These are phyloP conservation scores for Drosophila picticornis DNA, from an alignment of 2,888 invertebrate species.

Conservation along the genomic window DNA sequence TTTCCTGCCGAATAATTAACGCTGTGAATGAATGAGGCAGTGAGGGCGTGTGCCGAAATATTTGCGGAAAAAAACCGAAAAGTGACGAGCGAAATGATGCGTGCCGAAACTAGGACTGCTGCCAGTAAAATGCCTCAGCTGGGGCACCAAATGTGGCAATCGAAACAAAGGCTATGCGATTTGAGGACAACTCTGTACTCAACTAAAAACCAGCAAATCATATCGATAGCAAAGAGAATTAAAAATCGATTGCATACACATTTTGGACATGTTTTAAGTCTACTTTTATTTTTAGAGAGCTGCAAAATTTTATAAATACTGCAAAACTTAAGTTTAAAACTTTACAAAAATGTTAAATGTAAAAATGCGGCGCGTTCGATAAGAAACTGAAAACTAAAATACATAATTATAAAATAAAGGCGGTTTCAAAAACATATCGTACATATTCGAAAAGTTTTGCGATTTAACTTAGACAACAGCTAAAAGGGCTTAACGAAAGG, in stretches of 20 bases:
- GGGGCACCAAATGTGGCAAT: constrained; percentile 19
- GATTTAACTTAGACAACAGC: constrained; percentile 34
- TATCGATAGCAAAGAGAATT: background rate
- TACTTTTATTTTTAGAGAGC: constrained; percentile 48
- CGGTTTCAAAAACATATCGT: constrained; percentile 27
- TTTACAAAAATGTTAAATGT: constrained; percentile 59
- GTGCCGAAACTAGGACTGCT: constrained; percentile 56
- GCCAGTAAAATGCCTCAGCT: constrained; percentile 39
- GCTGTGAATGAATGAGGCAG: constrained; percentile 39
- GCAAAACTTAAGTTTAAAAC: constrained; percentile 50
- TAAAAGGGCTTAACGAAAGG: constrained; percentile 52
- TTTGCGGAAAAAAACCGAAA: constrained; percentile 59
- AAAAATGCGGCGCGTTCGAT: constrained; percentile 58
- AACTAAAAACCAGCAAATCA: background rate
- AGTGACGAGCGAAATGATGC: constrained; percentile 57
- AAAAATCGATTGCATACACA: background rate
- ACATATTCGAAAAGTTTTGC: constrained; percentile 25
- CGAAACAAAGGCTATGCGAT: constrained; percentile 1
- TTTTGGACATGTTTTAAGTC: constrained; percentile 12
- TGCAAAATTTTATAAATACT: constrained; percentile 67
- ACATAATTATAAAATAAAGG: constrained; percentile 16
- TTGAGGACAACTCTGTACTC: background rate
- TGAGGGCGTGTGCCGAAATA: constrained; percentile 54
- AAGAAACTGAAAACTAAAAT: constrained; percentile 32
- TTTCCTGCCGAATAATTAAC: constrained; percentile 10